These are phyloP conservation scores for Trichechus manatus DNA, from an alignment of 2,113 vertebrate species.

Conservation along the genomic window DNA sequence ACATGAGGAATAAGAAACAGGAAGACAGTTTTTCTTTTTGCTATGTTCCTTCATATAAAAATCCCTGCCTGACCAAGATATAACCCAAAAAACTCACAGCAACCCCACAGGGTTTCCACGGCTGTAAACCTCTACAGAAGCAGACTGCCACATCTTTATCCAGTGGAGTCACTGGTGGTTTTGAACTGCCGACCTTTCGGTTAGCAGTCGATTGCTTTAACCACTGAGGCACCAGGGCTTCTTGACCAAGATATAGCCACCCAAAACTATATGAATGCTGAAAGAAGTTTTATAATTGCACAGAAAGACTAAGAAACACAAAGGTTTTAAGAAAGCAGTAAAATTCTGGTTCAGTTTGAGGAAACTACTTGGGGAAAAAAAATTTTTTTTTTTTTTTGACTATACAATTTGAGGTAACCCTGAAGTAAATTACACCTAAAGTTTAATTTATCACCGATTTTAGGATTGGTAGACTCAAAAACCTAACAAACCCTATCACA, in stretches of 20 bases:
- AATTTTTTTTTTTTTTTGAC: neutral
- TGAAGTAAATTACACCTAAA: neutral
- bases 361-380: neutral
- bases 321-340: neutral
- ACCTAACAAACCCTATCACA: neutral
- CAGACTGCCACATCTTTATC: too few relatives aligned
- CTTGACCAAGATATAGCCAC: neutral
- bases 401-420: conserved; percentile 8
- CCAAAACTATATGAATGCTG: conserved; percentile 7
- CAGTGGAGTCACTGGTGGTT: too few relatives aligned
- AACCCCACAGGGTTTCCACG: too few relatives aligned
- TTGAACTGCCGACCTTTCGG: too few relatives aligned
- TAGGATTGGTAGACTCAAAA: conserved; percentile 4
- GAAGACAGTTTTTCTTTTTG: conserved; percentile 52
- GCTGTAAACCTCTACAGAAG: too few relatives aligned
- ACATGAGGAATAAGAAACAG: conserved; percentile 32
- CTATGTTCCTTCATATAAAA: conserved; percentile 5
- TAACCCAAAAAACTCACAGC: neutral
- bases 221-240: too few relatives aligned
- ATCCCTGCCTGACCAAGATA: neutral
- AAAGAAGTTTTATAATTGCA: conserved; percentile 16
- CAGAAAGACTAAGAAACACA: neutral
- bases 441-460: neutral
- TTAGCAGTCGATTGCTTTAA: too few relatives aligned
- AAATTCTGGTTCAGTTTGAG: conserved; percentile 30